phyloP scores from a whole-genome alignment of 2,888 invertebrate species.

The Miltochrista miniata region DNA sequence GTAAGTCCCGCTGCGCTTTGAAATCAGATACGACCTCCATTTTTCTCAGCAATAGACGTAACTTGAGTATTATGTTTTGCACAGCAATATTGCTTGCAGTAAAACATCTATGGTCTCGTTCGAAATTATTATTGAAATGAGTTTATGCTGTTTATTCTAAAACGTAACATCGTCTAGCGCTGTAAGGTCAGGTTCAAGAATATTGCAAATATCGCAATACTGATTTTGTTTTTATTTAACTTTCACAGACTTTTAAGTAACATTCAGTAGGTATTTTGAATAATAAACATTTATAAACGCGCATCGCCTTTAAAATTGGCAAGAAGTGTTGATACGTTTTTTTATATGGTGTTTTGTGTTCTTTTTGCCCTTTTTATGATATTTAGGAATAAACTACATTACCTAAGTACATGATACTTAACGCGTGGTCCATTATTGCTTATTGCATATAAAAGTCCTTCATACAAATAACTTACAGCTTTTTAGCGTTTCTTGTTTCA shows the following conservation, averaged over 20 bases:
- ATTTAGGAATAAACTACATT: no score
- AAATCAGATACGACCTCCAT: constrained; percentile 73
- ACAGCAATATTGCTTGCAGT: constrained; percentile 29
- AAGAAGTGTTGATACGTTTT: no score
- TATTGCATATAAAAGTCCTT: no score
- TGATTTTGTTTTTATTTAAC: not conserved
- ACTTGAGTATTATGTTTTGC: constrained; percentile 61
- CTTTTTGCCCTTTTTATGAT: no score
- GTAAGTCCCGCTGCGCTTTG: constrained; percentile 67
- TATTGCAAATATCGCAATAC: not conserved
- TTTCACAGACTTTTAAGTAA: not conserved
- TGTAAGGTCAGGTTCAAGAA: not conserved
- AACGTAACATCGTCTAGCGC: constrained; percentile 7
- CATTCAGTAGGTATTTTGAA: no score
- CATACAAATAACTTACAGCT: no score
- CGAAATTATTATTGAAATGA: not conserved
- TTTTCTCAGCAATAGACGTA: constrained; percentile 68
- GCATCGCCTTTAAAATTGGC: no score
- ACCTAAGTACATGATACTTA: no score
- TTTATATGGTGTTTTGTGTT: no score
- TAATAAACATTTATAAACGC: no score
- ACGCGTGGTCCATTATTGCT: no score
- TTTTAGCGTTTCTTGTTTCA: no score
- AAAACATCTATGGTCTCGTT: constrained; percentile 12
- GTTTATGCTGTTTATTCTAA: constrained; percentile 12